These are phyloP conservation scores for Pseudoatta argentina DNA, from an alignment of 1,140 invertebrate species.

Conservation along the genomic window DNA sequence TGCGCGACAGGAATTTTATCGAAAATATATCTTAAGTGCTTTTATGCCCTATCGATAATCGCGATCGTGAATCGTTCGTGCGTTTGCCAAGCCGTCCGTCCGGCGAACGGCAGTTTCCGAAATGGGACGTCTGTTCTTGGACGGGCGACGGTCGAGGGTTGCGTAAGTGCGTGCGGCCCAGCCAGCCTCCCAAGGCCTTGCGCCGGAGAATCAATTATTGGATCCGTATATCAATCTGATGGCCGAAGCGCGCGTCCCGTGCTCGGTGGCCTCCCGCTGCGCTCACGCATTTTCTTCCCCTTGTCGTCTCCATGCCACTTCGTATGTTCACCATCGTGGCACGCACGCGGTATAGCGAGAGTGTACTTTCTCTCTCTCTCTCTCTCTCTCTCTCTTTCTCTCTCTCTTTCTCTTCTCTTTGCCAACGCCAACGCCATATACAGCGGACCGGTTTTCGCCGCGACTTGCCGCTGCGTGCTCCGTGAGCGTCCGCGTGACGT, in stretches of 20 bases:
- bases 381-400: neutral
- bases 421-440: slow-evolving; percentile 61
- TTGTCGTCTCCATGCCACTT: slow-evolving; percentile 30
- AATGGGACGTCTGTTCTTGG: slow-evolving; percentile 49
- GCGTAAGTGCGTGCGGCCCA: slow-evolving; percentile 75
- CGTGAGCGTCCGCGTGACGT: slow-evolving; percentile 62
- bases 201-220: slow-evolving; percentile 84
- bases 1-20: slow-evolving; percentile 26
- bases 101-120: slow-evolving; percentile 40
- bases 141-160: slow-evolving; percentile 72
- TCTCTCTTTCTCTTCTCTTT: neutral
- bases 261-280: slow-evolving; percentile 80
- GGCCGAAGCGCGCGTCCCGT: slow-evolving; percentile 79
- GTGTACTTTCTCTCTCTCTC: neutral
- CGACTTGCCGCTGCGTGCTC: slow-evolving; percentile 23
- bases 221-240: slow-evolving; percentile 84
- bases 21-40: slow-evolving; percentile 8
- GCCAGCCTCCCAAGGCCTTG: slow-evolving; percentile 69
- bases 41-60: slow-evolving; percentile 42
- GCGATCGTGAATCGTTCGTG: neutral
- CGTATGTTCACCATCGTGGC: slow-evolving; percentile 28
- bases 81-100: neutral
- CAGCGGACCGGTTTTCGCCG: slow-evolving; percentile 70
- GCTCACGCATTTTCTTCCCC: slow-evolving; percentile 81
- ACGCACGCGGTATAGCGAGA: slow-evolving; percentile 12